Evolutionary conservation across 2,113 vertebrate genomes (phyloP), one percentile per base, ranked within the genome.

Genomic region (Synodontis membranacea): DNA sequence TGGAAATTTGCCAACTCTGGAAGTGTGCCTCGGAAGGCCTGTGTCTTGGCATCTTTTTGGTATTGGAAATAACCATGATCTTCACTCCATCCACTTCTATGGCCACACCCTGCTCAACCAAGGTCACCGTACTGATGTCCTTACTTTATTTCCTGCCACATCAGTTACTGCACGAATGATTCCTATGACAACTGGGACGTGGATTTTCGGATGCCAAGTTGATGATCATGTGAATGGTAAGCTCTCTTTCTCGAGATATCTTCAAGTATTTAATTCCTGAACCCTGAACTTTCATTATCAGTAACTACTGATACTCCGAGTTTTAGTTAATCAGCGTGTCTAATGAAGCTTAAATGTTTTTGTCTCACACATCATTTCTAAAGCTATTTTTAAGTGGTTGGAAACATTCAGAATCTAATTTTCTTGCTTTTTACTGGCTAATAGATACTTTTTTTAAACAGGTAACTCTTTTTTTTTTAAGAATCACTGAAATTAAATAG

Each of bases 1-100:
- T 56, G 98, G 97, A 48, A 99, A 98, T 90, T 93, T 99, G 19
- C 97, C 97, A 0, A 93, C 89, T 62, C 86, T 98, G 68, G 66
- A 95, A 84, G 91, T 98, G 91, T 99, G 98, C 83, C 92, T 94
- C 58, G 90, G 94, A 28, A 92, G 92, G 7, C 76, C 88, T 0
- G 94, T 97, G 80, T 95, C 96, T 86, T 99, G 97, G 97, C 96
- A 99, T 91, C 91, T 99, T 84, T 95, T 98, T 87, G 97, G 97
- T 62, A 98, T 99, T 94, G 98, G 98, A 4, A 97, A 95, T 1
- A 97, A 97, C 92, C 95, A 96, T 48, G 98, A 99, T 37, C 94
- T 99, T 89, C 97, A 99, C 34, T 96, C 97, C 0, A 97, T 95
- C 0, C 96, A 97, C 80, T 99, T 99, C 92, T 95, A 97, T 0